Base-by-base conservation (phyloP, 1,140 invertebrate species). In the Magallana gigas region DNA sequence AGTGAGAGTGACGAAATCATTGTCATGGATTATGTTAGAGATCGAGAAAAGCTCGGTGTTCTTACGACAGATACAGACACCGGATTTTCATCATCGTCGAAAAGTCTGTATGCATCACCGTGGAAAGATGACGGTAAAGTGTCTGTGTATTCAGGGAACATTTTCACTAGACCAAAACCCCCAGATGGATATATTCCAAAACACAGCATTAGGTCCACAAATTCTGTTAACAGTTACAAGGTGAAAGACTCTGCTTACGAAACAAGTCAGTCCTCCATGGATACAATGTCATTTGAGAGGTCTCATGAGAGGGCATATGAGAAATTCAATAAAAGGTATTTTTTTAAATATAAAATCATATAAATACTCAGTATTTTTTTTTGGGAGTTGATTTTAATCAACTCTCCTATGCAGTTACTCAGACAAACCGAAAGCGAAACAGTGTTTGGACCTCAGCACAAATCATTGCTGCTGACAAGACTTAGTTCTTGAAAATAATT, bases 171-270 rank as follows among this genome's bases (percentile, higher is more conserved):
- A 57, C 87, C 83, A 48, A 18, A n/a, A 83, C 23, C 14, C 8
- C n/a, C 7, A 57, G 29, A 84, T 68, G 11, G 60, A 14, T 6
- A 36, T 1, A 56, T 18, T 86, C 3, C 48, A 6, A 83, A 83
- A 36, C 48, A 85, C 18, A 85, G 48, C 8, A 57, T n/a, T 18
- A 7, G 23, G 23, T 76, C 68, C 8, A 29, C 68, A 9, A 76
- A 76, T 9, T 76, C 68, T 11, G 68, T 76, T 7, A 76, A 76
- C 23, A 29, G 68, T 76, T 14, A 23, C n/a, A 84, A 64, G 64
- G 14, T 81, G 0, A 90, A 87, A 29, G 92, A 92, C 85, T 92
- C 92, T 9, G 92, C 91, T 57, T 92, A 92, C 58, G 88, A 92
- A 89, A 91, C 91, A 18, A 91, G 90, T 83, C 91, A 92, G 82